Percentiles rank a stretch among this genome's conserved stretches.
Conservation (phyloP, 2,888 invertebrate species). For the Liodrosophila aerea region DNA sequence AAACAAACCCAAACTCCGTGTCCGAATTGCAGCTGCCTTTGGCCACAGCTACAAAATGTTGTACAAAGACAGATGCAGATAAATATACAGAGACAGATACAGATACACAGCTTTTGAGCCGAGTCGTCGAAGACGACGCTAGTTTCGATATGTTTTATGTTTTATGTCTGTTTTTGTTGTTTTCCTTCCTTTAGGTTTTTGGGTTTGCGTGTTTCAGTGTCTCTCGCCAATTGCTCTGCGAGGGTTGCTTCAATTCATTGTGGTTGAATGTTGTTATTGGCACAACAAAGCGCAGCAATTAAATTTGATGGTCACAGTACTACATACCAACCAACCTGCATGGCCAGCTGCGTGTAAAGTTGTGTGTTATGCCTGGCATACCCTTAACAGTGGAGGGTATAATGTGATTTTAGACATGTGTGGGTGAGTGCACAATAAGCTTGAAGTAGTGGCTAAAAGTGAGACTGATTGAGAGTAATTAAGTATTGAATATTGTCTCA, state of each 20-base stretch:
- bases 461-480: too few relatives aligned
- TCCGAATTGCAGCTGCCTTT: conserved; percentile 1
- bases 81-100: conserved; percentile 4
- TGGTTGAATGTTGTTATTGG: conserved; percentile 57
- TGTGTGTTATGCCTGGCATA: conserved; percentile 20
- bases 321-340: conserved; percentile 54
- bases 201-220: conserved; percentile 60
- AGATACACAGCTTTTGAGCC: conserved; percentile 33
- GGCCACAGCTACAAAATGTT: neutral
- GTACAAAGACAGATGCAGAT: conserved; percentile 5
- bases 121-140: conserved; percentile 27
- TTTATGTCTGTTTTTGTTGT: neutral
- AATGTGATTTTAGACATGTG: too few relatives aligned
- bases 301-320: conserved; percentile 62
- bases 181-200: conserved; percentile 12
- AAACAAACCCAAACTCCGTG: conserved; percentile 22
- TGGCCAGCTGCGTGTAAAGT: conserved; percentile 37
- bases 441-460: too few relatives aligned
- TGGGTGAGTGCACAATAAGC: too few relatives aligned
- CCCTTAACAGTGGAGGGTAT: conserved; percentile 6
- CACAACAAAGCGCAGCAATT: conserved; percentile 69
- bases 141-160: conserved; percentile 4
- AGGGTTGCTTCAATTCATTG: conserved; percentile 62
- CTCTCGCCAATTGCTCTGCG: conserved; percentile 39
- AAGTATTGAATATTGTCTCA: too few relatives aligned